These are phyloP conservation scores for Portevinia maculata DNA, from an alignment of 2,888 invertebrate genomes.

Conservation along the genomic window DNA sequence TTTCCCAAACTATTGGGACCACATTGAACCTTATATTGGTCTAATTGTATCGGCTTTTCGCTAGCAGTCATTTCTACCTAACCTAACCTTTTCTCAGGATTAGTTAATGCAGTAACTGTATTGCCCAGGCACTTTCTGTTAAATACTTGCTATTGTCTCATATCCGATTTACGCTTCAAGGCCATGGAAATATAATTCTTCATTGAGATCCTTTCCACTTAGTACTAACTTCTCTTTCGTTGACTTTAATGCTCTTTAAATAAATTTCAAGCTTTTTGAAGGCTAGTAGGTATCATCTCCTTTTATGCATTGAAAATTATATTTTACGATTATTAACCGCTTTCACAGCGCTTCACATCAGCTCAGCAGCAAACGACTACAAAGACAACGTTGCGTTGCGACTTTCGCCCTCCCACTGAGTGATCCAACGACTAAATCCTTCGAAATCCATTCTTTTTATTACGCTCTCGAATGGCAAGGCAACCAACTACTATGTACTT, in stretches of 20 bases:
- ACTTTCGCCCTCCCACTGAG: not conserved
- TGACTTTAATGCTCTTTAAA: slow-evolving; percentile 15
- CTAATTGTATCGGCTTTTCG: no score
- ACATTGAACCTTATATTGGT: no score
- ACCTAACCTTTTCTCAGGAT: no score
- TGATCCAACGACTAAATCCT: slow-evolving; percentile 44
- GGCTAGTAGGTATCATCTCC: not conserved
- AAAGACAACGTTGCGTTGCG: not conserved
- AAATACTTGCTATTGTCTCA: no score
- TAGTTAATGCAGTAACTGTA: no score
- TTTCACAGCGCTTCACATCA: slow-evolving; percentile 14
- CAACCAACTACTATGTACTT: slow-evolving; percentile 1
- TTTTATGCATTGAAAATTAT: slow-evolving; percentile 33
- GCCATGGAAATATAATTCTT: no score
- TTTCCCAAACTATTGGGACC: no score
- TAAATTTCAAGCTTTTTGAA: slow-evolving; percentile 26
- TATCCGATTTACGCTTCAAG: no score
- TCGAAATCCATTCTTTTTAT: slow-evolving; percentile 43
- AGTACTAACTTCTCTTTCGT: not conserved
- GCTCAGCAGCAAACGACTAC: not conserved
- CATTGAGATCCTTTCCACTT: no score
- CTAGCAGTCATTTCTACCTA: no score
- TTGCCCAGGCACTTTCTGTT: no score
- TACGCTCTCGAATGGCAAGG: slow-evolving; percentile 15
- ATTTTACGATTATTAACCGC: slow-evolving; percentile 50